phyloP scores from a whole-genome alignment of 2,888 invertebrate genomes.

The Nesidiocoris tenuis region DNA sequence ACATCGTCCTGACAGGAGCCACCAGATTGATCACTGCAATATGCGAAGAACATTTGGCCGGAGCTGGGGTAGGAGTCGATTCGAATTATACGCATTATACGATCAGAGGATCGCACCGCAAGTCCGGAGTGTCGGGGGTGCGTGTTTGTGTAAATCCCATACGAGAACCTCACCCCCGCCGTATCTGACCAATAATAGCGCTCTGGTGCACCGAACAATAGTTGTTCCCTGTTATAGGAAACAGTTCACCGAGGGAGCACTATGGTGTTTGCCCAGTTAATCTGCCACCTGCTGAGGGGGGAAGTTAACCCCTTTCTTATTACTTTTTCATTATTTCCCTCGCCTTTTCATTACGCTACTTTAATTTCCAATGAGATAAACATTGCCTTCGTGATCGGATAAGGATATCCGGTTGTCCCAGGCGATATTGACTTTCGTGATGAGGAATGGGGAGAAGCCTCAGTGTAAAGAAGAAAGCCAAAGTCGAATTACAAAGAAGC shows the following conservation, averaged over 20 bases:
- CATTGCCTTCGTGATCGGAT: neutral
- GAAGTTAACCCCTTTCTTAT: constrained; percentile 21
- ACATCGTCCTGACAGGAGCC: constrained; percentile 18
- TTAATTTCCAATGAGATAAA: neutral
- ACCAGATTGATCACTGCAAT: constrained; percentile 18
- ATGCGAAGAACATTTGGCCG: constrained; percentile 15
- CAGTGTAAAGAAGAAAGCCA: no score
- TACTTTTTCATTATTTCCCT: constrained; percentile 19
- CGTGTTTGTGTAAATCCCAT: neutral
- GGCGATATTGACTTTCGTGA: neutral
- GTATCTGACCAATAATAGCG: neutral
- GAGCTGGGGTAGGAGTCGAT: neutral
- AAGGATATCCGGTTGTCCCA: neutral
- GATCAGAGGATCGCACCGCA: neutral
- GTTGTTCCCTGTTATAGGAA: neutral
- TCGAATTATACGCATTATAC: constrained; percentile 16
- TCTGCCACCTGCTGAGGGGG: constrained; percentile 22
- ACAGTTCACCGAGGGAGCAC: neutral
- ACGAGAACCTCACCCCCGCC: neutral
- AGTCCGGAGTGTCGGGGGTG: no score
- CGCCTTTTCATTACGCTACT: constrained; percentile 1
- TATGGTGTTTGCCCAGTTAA: constrained; percentile 18
- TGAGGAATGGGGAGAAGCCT: neutral
- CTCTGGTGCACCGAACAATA: neutral
- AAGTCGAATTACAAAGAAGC: no score